Conservation (phyloP, 1,140 invertebrate genomes). For the Parapsyche elsis region DNA sequence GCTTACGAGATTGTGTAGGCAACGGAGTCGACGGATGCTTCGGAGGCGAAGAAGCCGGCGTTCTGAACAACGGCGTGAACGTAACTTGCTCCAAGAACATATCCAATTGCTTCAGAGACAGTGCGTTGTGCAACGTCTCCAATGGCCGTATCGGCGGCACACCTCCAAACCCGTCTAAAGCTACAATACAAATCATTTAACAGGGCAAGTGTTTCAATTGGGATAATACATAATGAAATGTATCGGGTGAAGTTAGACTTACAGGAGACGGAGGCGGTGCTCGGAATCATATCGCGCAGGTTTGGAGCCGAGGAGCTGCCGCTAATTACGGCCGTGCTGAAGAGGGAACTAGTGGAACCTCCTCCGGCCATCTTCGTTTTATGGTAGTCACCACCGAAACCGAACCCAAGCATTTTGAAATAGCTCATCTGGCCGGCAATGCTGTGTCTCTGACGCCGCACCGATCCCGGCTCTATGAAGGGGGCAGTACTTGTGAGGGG, state of each 20-base stretch:
- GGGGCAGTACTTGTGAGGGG: conserved; percentile 53
- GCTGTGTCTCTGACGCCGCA: conserved; percentile 89
- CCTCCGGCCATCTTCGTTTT: conserved; percentile 76
- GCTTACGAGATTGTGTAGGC: conserved; percentile 61
- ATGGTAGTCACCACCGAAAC: conserved; percentile 61
- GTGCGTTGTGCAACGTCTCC: conserved; percentile 95
- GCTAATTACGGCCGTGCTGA: conserved; percentile 94
- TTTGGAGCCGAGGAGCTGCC: conserved; percentile 92
- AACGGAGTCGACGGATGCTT: conserved; percentile 70
- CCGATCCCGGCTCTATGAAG: conserved; percentile 68
- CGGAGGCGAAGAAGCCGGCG: conserved; percentile 78
- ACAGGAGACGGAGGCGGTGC: conserved; percentile 78
- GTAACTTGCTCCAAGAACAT: conserved; percentile 88
- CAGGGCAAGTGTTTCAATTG: background rate
- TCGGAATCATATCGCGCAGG: conserved; percentile 85
- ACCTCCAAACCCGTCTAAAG: conserved; percentile 83
- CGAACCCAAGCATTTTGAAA: conserved; percentile 86
- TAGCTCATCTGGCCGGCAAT: conserved; percentile 93
- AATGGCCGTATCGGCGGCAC: conserved; percentile 93
- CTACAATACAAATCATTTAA: conserved; percentile 15
- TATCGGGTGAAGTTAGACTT: too few relatives aligned
- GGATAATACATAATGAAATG: background rate
- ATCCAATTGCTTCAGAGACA: conserved; percentile 91
- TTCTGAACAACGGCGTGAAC: conserved; percentile 73
- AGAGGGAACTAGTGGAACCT: conserved; percentile 82